Base-by-base conservation (phyloP, 2,888 invertebrate genomes). In the Pandemis cinnamomeana region DNA sequence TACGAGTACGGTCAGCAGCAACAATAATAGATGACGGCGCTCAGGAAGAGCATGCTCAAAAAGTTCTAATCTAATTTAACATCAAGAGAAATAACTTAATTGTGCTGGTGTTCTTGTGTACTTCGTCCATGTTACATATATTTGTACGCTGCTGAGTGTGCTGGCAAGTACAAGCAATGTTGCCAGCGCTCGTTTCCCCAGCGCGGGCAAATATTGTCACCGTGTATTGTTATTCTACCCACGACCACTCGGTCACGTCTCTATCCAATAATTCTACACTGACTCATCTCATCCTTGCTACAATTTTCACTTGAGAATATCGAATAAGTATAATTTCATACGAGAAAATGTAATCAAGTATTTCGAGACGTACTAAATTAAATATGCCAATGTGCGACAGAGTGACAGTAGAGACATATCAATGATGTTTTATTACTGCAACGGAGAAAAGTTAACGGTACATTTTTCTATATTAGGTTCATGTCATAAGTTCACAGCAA, bases 261-360 rank as follows among this genome's bases (percentile, higher is more conserved):
- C 80, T 86, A 78, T 86, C 88, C 89, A 92, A 92, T 92, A 93
- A 92, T 89, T 91, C 89, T 82, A 83, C 86, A 84, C 85, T 86
- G 91, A 89, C 88, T 92, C 92, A 91, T 91, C 89, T 83, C 82
- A 77, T 77, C 78, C 82, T 82, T 84, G 87, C 84, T 84, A 88
- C 90, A 91, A 88, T 91, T 91, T 90, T 88, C 89, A 86, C 86
- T 84, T 80, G 70, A 74, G 75, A 77, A 76, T 78, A 77, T 76
- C 72, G 77, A 77, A 77, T 77, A 69, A 66, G 60, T 41, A 46
- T 66, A 51, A 71, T 66, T 66, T 48, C 13, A 42, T 60, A 60
- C n/a, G 13, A 44, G 27, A 67, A 44, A 67, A 72, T 67, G 15
- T 67, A 42, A 60, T 44, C 51, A 72, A 55, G 55, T n/a, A 68